A percentile compares a stretch with the other conserved stretches of the same genome.
Conservation (phyloP, 2,888 invertebrate genomes). For the Drosophila rubida region DNA sequence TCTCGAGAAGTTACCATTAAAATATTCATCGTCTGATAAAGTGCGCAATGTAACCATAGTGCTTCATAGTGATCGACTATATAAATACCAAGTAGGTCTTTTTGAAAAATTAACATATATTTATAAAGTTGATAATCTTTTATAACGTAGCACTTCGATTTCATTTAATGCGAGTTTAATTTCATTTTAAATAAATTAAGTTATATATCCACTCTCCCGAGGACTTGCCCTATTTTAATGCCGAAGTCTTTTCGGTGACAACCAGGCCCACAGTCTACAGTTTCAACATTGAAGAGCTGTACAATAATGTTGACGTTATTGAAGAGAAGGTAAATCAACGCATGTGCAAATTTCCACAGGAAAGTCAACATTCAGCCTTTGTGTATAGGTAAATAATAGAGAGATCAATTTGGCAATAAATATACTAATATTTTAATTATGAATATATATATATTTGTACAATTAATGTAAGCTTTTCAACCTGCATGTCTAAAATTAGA, state of each 20-base stretch:
- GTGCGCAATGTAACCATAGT: conserved; percentile 56
- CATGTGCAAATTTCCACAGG: conserved; percentile 77
- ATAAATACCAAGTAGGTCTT: conserved; percentile 66
- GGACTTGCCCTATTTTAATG: conserved; percentile 79
- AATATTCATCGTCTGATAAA: conserved; percentile 61
- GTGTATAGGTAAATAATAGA: conserved; percentile 51
- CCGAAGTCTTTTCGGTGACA: conserved; percentile 53
- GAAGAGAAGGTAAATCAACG: conserved; percentile 65
- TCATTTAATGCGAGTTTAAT: neutral
- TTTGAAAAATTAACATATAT: neutral
- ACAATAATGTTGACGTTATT: conserved; percentile 68
- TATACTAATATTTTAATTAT: neutral
- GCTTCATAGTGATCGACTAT: conserved; percentile 51
- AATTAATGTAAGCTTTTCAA: conserved; percentile 64
- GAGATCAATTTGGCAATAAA: neutral
- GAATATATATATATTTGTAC: neutral
- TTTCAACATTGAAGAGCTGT: conserved; percentile 75
- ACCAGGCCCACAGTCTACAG: conserved; percentile 51
- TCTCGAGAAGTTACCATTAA: conserved; percentile 62
- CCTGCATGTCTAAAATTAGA: conserved; percentile 74
- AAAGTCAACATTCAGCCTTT: conserved; percentile 39
- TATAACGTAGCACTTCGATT: no score
- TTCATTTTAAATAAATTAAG: conserved; percentile 20
- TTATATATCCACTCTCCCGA: conserved; percentile 81
- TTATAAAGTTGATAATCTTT: no score